Evolutionary conservation across 2,888 invertebrate species (phyloP), one percentile per base, ranked within the genome.

Genomic region (Tinea trinotella): DNA sequence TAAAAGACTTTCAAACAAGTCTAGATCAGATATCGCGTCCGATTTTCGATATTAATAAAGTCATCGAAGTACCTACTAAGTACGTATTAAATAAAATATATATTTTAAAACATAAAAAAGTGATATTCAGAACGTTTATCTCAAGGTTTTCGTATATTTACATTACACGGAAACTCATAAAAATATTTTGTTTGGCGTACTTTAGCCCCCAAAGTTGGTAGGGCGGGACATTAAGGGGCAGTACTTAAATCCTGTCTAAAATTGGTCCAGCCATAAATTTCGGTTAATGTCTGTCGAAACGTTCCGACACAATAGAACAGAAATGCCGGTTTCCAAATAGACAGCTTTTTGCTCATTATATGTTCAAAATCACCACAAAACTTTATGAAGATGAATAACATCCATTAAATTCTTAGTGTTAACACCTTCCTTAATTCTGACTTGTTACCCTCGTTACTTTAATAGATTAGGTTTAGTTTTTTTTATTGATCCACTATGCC

Each of bases 211-310:
- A 50, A 59, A 60, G 58, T 60, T 61, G 58, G 59, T 57, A 59
- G 60, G 60, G 60, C 62, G 58, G 61, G 59, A 62, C 65, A 64
- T 71, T 68, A 70, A 66, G 46, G 62, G 62, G 63, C 64, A 66
- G 65, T 70, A 71, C 70, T 74, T 70, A 74, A 74, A 70, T 68
- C 67, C 64, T 66, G 65, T 67, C 69, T 72, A 70, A 76, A 74
- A 74, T 72, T 72, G 74, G 66, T 63, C 60, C 49, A 61, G 59
- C 62, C 66, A 65, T 74, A 76, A 77, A 75, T 74, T 70, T 60
- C 57, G 58, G 61, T 72, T 76, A 75, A 76, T 72, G 75, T 70
- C 64, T 63, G 67, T 64, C 63, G 67, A 63, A 69, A 67, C 69
- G 73, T 68, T 63, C 64, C 60, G 55, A 62, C 66, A 71, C 73